Evolutionary conservation across 2,113 vertebrate species (phyloP).

Genomic region (Nycticorax nycticorax): DNA sequence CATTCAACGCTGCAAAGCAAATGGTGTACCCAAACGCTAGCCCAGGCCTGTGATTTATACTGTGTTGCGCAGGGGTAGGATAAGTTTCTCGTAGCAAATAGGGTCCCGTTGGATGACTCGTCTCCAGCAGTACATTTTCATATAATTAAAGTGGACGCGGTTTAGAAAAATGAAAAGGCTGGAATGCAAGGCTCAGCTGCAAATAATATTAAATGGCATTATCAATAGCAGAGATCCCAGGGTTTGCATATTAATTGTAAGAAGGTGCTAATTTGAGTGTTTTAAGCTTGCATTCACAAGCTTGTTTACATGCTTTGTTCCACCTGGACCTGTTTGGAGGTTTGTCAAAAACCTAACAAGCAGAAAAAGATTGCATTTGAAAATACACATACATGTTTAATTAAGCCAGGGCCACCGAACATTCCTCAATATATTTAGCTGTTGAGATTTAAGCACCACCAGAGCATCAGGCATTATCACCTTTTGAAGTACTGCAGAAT

Average conservation of each 20-base stretch:
- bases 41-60: constrained; percentile 42
- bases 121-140: constrained; percentile 53
- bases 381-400: constrained; percentile 97
- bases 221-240: constrained; percentile 75
- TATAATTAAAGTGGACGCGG: constrained; percentile 74
- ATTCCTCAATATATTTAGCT: constrained; percentile 82
- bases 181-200: constrained; percentile 56
- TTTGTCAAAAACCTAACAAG: constrained; percentile 94
- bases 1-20: constrained; percentile 62
- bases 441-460: constrained; percentile 83
- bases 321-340: constrained; percentile 96
- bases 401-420: constrained; percentile 87
- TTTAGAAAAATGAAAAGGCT: constrained; percentile 68
- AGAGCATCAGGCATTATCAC: constrained; percentile 88
- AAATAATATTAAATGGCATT: constrained; percentile 72
- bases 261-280: constrained; percentile 94
- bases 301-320: constrained; percentile 92
- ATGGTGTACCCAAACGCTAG: constrained; percentile 11
- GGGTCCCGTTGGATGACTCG: constrained; percentile 48
- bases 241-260: constrained; percentile 86
- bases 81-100: constrained; percentile 53
- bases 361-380: constrained; percentile 90
- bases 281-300: constrained; percentile 90
- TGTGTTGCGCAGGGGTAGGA: background rate
- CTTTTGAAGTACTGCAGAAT: constrained; percentile 89